Conservation (phyloP, 2,113 vertebrate species). For the Oostethus manadensis region DNA sequence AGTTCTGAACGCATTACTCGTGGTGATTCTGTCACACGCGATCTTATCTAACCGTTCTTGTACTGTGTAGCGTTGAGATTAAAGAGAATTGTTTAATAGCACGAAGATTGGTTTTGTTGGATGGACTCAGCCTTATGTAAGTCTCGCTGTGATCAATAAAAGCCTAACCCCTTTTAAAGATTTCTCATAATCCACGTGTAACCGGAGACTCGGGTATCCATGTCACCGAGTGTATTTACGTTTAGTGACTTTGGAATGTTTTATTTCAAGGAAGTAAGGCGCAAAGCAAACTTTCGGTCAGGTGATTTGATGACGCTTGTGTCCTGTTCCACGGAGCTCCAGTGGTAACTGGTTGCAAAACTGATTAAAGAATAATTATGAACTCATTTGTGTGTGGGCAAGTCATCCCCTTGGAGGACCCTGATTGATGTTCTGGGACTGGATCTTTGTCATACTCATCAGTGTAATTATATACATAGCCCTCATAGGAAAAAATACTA, state of each 20-base stretch:
- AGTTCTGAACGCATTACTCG: constrained; percentile 21
- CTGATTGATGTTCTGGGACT: constrained; percentile 3
- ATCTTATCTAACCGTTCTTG: constrained; percentile 25
- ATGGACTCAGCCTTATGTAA: constrained; percentile 11
- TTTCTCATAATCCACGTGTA: constrained; percentile 27
- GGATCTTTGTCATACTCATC: constrained; percentile 2
- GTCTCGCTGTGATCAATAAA: constrained; percentile 46
- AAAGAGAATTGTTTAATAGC: constrained; percentile 30
- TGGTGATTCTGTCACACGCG: constrained; percentile 26
- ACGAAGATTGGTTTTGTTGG: constrained; percentile 26
- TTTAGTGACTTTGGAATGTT: constrained; percentile 14
- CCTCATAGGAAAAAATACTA: not conserved
- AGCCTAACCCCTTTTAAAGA: constrained; percentile 35
- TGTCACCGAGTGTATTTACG: constrained; percentile 4
- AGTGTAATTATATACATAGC: not conserved
- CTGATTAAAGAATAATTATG: constrained; percentile 35
- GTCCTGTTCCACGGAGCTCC: constrained; percentile 3
- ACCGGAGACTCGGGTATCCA: constrained; percentile 5
- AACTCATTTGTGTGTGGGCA: constrained; percentile 25
- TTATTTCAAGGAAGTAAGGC: constrained; percentile 5
- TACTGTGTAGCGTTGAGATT: constrained; percentile 33
- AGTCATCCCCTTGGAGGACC: constrained; percentile 6
- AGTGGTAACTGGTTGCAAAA: constrained; percentile 23
- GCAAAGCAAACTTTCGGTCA: not conserved
- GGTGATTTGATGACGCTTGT: not conserved